Base-by-base conservation (phyloP, 2,113 vertebrate genomes). In the Riparia riparia region DNA sequence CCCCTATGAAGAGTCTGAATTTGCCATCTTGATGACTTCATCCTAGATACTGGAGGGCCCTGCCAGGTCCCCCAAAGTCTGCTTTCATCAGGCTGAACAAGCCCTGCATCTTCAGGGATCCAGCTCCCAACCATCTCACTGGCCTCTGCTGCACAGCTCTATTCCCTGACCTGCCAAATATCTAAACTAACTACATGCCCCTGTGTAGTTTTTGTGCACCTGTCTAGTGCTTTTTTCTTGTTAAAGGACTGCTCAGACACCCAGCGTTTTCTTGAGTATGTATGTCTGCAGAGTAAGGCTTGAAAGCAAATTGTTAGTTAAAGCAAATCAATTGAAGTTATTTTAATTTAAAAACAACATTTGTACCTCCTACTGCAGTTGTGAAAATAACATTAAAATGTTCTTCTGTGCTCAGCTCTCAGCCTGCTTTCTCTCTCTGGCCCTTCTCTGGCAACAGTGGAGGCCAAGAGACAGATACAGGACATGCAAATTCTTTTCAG, bases 1-100 rank as follows among this genome's bases (percentile, higher is more conserved):
- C 3, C 16, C n/a, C 45, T 29, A 26, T 31, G 39, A 39, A 51
- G 45, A 47, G 20, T 45, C 14, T 0, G 0, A 34, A 64, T 81
- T 84, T 85, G 78, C 44, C 39, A 5, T 31, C 25, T 34, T 25
- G 12, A 17, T 66, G 60, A 57, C 22, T 71, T 68, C 15, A 29
- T 39, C 21, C 3, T 1, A 47, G 41, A 42, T 10, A 17, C 24
- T 31, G 54, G 57, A 51, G 51, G 18, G 34, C 19, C 53, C 42
- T 64, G 13, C 49, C 28, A 32, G 25, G 21, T 53, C 7, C 34
- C 56, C 24, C 47, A 22, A 14, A 80, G 14, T 24, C 66, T 68
- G 41, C 26, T 54, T 18, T 45, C 49, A 14, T 18, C 7, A 25
- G 68, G 39, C 34, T 26, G 41, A 73, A n/a, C 69, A 81, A 57